Percentiles rank a stretch among this genome's conserved stretches.
Conservation (phyloP, 2,113 vertebrate species). For the Crotalus viridis region DNA sequence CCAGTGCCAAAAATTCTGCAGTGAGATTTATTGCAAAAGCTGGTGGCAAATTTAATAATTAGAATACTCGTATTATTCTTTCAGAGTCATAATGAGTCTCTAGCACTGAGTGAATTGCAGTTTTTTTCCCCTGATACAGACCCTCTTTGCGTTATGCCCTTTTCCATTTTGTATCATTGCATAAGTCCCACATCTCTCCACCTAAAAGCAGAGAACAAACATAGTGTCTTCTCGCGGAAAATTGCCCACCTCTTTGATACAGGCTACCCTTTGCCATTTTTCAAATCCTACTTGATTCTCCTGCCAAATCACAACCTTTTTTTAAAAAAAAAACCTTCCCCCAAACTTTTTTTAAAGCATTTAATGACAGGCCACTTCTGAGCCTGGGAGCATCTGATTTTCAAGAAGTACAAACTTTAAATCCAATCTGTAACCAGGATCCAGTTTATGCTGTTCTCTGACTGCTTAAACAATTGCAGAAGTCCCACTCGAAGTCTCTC, state of each 20-base stretch:
- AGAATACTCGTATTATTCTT: background rate
- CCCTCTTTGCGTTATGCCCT: background rate
- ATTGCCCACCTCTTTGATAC: background rate
- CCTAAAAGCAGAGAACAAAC: background rate
- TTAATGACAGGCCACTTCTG: too few relatives aligned
- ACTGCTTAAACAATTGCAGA: background rate
- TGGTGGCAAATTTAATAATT: background rate
- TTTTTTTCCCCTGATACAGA: background rate
- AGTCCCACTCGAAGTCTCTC: background rate
- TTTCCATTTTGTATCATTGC: background rate
- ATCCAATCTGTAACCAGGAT: background rate
- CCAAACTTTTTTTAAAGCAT: background rate
- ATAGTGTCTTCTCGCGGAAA: background rate
- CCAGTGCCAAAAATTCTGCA: background rate
- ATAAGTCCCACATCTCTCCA: background rate
- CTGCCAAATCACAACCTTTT: background rate
- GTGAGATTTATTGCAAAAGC: background rate
- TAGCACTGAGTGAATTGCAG: background rate
- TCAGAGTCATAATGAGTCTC: background rate
- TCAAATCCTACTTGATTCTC: background rate
- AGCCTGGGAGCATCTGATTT: background rate
- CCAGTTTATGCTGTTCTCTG: background rate
- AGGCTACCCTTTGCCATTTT: background rate
- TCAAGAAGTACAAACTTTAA: background rate
- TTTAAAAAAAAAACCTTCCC: background rate